Conservation (phyloP, 2,888 invertebrate genomes). For the Tenthredo livida region DNA sequence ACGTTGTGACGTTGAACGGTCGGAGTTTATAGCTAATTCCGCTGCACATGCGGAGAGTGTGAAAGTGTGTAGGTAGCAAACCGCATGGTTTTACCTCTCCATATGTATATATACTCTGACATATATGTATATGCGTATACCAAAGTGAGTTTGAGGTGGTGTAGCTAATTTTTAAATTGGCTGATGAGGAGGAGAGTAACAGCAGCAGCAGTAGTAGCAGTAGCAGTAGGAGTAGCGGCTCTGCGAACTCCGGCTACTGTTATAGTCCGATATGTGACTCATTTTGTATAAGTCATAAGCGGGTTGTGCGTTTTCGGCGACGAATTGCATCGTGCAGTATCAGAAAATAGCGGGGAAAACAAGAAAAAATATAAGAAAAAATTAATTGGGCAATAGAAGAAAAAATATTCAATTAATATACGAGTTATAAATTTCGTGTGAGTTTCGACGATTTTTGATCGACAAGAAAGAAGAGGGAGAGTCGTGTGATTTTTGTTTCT, state of each 20-base stretch:
- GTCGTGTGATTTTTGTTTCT: no score
- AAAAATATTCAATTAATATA: not conserved
- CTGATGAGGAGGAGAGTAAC: constrained; percentile 39
- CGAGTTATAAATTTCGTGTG: no score
- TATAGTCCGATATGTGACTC: not conserved
- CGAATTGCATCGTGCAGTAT: not conserved
- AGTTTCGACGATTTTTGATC: no score
- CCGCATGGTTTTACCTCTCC: not conserved
- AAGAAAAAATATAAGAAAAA: no score
- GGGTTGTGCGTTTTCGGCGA: not conserved
- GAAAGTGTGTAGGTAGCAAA: not conserved
- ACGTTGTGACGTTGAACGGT: no score
- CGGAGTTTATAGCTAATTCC: no score
- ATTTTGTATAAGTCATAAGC: not conserved
- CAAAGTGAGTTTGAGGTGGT: not conserved
- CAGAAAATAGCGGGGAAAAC: no score
- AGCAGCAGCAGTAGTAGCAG: constrained; percentile 21
- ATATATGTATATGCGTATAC: not conserved
- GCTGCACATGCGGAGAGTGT: not conserved
- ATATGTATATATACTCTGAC: not conserved
- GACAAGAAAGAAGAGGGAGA: no score
- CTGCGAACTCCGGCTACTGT: not conserved
- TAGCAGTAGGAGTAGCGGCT: constrained; percentile 1
- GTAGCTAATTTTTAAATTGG: constrained; percentile 52
- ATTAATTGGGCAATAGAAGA: not conserved